phyloP scores from a whole-genome alignment of 2,797 vertebrate genomes.

The Hoplostethus mediterraneus region DNA sequence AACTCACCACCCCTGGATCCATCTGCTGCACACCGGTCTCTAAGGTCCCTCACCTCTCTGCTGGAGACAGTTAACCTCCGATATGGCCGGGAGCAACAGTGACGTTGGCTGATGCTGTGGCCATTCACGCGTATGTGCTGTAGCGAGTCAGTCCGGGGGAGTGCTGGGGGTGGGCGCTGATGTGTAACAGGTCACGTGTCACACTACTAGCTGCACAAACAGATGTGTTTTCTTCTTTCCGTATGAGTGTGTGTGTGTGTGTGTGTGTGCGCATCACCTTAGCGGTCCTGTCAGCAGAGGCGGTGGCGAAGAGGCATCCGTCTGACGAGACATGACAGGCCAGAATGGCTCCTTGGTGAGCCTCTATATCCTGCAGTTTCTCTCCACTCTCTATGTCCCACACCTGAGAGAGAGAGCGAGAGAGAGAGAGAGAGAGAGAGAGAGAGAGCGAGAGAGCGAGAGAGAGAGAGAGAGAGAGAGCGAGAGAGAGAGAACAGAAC shows the following conservation, averaged over 20 bases:
- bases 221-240: slow-evolving; percentile 21
- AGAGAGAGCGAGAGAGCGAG: background rate
- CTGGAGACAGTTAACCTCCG: slow-evolving; percentile 16
- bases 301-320: slow-evolving; percentile 87
- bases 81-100: slow-evolving; percentile 20
- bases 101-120: background rate
- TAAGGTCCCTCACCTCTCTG: slow-evolving; percentile 23
- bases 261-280: slow-evolving; percentile 84
- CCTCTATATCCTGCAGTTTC: slow-evolving; percentile 86
- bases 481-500: background rate
- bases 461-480: background rate
- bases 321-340: slow-evolving; percentile 91
- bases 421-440: background rate
- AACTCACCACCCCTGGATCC: slow-evolving; percentile 39
- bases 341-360: slow-evolving; percentile 90
- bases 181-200: slow-evolving; percentile 54
- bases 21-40: slow-evolving; percentile 50
- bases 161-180: slow-evolving; percentile 29
- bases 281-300: slow-evolving; percentile 93
- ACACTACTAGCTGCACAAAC: slow-evolving; percentile 42
- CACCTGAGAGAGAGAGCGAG: slow-evolving; percentile 76
- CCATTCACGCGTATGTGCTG: slow-evolving; percentile 20
- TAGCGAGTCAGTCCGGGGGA: slow-evolving; percentile 33
- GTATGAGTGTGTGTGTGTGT: background rate
- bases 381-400: slow-evolving; percentile 88